A percentile compares a stretch with the other conserved stretches of the same genome.
These are phyloP conservation scores for Scelioninae gen. 2 DNA, from an alignment of 2,888 invertebrate genomes.

Conservation along the genomic window DNA sequence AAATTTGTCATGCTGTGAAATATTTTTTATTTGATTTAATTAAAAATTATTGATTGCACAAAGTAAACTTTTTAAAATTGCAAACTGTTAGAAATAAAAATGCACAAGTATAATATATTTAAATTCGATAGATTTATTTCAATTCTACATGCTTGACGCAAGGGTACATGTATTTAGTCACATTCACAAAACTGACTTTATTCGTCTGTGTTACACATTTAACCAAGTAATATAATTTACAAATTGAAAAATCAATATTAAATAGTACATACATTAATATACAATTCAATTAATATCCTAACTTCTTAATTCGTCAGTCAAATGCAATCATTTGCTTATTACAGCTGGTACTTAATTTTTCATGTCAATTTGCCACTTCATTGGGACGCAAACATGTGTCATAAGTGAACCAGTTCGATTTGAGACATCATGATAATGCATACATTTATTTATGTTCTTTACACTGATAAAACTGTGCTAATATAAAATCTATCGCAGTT, in stretches of 20 bases:
- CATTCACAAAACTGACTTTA: slow-evolving; percentile 53
- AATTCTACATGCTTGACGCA: slow-evolving; percentile 62
- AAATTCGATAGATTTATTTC: slow-evolving; percentile 70
- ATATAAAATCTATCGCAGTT: slow-evolving; percentile 52
- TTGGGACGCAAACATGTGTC: background rate
- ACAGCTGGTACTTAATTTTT: slow-evolving; percentile 44
- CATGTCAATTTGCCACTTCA: slow-evolving; percentile 41
- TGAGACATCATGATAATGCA: background rate
- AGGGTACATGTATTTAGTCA: slow-evolving; percentile 61
- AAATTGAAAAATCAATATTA: slow-evolving; percentile 47
- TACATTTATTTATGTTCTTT: background rate
- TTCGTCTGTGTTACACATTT: slow-evolving; percentile 55
- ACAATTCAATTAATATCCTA: slow-evolving; percentile 48
- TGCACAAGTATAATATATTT: slow-evolving; percentile 55
- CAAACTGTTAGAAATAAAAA: background rate
- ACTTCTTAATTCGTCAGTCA: slow-evolving; percentile 52
- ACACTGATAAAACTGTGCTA: slow-evolving; percentile 10
- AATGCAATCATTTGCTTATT: slow-evolving; percentile 43
- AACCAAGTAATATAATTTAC: slow-evolving; percentile 60
- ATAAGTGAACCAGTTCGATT: background rate
- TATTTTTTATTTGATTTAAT: background rate
- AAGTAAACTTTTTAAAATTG: background rate
- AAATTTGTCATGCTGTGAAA: no score
- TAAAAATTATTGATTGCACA: background rate
- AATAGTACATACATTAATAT: slow-evolving; percentile 61